Evolutionary conservation across 2,888 invertebrate genomes (phyloP).

Genomic region (Dione juno): DNA sequence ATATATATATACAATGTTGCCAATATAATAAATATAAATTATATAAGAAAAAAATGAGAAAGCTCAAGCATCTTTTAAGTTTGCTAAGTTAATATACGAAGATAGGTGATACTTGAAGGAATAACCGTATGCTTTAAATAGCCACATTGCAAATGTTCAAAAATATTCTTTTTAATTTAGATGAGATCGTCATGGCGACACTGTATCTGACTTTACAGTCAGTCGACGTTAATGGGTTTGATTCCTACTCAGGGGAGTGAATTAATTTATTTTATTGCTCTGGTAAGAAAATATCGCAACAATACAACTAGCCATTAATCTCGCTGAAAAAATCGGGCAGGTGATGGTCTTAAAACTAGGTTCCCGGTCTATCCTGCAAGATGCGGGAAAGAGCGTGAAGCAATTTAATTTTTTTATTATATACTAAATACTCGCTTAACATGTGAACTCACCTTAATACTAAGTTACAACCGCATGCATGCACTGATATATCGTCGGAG

Average conservation of each 20-base stretch:
- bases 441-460: slow-evolving; percentile 4
- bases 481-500: slow-evolving; percentile 34
- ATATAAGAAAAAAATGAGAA: too few species aligned
- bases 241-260: background rate
- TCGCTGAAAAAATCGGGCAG: background rate
- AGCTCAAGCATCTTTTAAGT: too few species aligned
- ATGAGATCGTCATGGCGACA: background rate
- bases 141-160: too few species aligned
- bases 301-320: too few species aligned
- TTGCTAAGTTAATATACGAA: too few species aligned
- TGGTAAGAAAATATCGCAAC: background rate
- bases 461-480: slow-evolving; percentile 18
- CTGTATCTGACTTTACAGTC: background rate
- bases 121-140: too few species aligned
- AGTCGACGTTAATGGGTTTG: background rate
- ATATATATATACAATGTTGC: too few species aligned
- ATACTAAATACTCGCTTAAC: background rate
- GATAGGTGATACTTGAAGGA: too few species aligned
- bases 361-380: background rate
- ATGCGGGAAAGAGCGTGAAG: background rate
- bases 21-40: too few species aligned
- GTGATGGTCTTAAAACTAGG: background rate
- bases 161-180: background rate
- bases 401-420: too few species aligned
- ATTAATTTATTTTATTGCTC: background rate